phyloP scores from a whole-genome alignment of 2,113 vertebrate species.

The Jacana jacana region DNA sequence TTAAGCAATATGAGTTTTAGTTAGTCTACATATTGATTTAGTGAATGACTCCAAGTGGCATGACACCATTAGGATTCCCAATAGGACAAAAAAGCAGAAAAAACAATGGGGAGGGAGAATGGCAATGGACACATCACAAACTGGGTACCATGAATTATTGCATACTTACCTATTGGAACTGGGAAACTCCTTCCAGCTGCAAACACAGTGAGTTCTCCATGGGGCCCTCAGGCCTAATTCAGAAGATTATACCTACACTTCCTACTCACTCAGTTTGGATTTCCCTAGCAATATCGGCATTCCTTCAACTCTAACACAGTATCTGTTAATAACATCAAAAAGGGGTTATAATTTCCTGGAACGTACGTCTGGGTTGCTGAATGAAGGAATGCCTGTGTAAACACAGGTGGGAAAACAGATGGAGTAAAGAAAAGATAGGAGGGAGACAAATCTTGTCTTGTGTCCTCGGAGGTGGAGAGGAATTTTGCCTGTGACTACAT shows the following conservation, averaged over 20 bases:
- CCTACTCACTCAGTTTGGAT: not conserved
- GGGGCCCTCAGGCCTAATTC: not conserved
- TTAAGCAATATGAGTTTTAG: not conserved
- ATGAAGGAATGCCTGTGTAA: conserved; percentile 37
- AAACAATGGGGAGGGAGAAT: not conserved
- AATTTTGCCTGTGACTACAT: conserved; percentile 12
- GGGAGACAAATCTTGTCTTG: conserved; percentile 2
- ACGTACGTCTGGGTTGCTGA: not conserved
- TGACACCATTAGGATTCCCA: not conserved
- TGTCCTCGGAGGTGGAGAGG: not conserved
- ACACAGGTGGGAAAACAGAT: conserved; percentile 54
- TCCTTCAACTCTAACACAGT: not conserved
- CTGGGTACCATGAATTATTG: not conserved
- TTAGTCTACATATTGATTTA: not conserved
- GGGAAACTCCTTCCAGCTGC: not conserved
- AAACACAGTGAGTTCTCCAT: not conserved
- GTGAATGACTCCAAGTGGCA: not conserved
- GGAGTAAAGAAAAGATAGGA: conserved; percentile 24
- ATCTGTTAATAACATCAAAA: not conserved
- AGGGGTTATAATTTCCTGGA: not conserved
- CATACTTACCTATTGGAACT: not conserved
- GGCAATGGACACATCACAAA: not conserved
- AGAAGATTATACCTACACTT: not conserved
- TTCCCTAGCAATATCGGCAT: not conserved
- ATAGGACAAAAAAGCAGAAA: not conserved